These are phyloP conservation scores for Daboia siamensis DNA, from an alignment of 2,113 vertebrate genomes.

Conservation along the genomic window DNA sequence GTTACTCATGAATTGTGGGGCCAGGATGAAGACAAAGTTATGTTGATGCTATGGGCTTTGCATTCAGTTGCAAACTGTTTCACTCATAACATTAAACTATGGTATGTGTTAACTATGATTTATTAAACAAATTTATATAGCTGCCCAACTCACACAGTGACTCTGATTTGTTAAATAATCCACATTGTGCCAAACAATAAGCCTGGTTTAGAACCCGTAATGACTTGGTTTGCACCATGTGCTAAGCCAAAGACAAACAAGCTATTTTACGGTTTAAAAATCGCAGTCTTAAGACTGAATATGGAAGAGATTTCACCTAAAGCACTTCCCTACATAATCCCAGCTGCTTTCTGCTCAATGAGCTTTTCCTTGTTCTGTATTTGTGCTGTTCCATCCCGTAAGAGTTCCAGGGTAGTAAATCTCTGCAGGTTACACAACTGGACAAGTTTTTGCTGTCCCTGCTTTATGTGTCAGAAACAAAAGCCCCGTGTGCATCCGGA, in stretches of 20 bases:
- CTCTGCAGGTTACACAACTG: too few species aligned
- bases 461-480: not conserved
- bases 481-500: accelerated
- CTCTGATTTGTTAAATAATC: not conserved
- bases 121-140: not conserved
- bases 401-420: not conserved
- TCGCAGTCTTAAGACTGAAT: not conserved
- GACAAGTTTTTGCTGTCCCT: not conserved
- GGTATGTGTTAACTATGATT: not conserved
- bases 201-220: not conserved
- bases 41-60: not conserved
- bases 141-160: not conserved
- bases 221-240: not conserved
- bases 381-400: not conserved
- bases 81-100: not conserved
- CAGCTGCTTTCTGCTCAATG: too few species aligned
- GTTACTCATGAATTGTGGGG: not conserved
- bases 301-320: not conserved
- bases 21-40: not conserved
- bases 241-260: not conserved
- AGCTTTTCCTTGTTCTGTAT: not conserved
- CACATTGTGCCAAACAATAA: not conserved
- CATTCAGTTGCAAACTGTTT: not conserved
- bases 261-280: not conserved
- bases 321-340: not conserved